These are phyloP conservation scores for Achroia grisella DNA, from an alignment of 1,140 invertebrate species.

Conservation along the genomic window DNA sequence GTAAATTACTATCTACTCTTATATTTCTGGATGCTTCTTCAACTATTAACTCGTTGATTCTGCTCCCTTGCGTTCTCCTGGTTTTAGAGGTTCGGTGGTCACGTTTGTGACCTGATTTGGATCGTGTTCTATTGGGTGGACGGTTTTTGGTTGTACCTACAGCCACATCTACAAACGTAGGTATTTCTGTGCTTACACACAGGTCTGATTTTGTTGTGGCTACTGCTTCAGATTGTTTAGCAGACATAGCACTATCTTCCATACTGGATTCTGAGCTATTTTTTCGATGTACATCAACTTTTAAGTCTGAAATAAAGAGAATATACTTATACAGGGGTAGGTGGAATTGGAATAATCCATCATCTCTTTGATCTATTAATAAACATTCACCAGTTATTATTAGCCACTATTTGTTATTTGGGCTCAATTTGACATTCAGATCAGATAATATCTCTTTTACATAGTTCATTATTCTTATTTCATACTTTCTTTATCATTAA, in stretches of 20 bases:
- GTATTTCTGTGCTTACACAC: constrained; percentile 36
- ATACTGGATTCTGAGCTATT: constrained; percentile 90
- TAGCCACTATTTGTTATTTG: too few relatives aligned
- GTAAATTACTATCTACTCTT: constrained; percentile 45
- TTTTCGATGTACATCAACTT: constrained; percentile 93
- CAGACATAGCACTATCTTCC: constrained; percentile 53
- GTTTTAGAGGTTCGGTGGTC: constrained; percentile 38
- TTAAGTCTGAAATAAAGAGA: constrained; percentile 79
- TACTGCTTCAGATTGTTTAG: constrained; percentile 39
- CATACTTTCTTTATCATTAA: too few relatives aligned
- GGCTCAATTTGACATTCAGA: too few relatives aligned
- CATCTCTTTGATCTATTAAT: too few relatives aligned
- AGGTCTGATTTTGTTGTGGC: constrained; percentile 55
- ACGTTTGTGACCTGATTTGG: constrained; percentile 47
- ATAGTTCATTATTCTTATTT: too few relatives aligned
- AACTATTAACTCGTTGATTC: constrained; percentile 60
- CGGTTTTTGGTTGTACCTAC: constrained; percentile 47
- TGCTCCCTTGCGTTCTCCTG: constrained; percentile 36
- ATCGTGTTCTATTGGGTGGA: constrained; percentile 40
- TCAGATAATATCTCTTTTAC: too few relatives aligned
- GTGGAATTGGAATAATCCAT: too few relatives aligned
- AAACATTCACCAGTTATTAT: too few relatives aligned
- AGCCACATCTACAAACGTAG: constrained; percentile 8
- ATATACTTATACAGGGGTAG: constrained; percentile 1
- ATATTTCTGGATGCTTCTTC: constrained; percentile 50